These are phyloP conservation scores for Mycalesis mineus DNA, from an alignment of 2,888 invertebrate genomes.

Conservation along the genomic window DNA sequence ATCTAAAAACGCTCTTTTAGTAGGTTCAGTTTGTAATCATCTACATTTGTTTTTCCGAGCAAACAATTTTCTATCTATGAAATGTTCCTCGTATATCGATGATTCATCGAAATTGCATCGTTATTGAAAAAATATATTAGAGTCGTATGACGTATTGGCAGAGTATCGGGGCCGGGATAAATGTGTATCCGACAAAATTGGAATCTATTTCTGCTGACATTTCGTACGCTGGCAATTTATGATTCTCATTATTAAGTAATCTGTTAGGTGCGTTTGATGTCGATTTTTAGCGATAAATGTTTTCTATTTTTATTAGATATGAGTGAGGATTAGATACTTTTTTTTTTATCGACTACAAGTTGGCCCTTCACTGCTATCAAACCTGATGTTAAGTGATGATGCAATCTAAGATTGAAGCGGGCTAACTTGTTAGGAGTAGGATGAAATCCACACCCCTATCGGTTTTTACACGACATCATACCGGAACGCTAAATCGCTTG, in stretches of 20 bases:
- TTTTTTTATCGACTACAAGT: too few relatives aligned
- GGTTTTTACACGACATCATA: too few relatives aligned
- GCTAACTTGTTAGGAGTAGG: too few relatives aligned
- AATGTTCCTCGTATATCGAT: conserved; percentile 54
- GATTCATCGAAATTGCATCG: conserved; percentile 73
- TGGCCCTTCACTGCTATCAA: too few relatives aligned
- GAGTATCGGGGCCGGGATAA: conserved; percentile 8
- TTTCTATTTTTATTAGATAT: too few relatives aligned
- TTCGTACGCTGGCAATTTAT: conserved; percentile 8
- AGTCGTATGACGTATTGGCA: conserved; percentile 60
- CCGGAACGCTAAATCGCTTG: too few relatives aligned
- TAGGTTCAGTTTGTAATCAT: background rate
- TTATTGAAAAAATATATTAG: conserved; percentile 76
- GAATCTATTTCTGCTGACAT: conserved; percentile 9
- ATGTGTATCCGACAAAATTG: conserved; percentile 11
- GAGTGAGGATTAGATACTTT: too few relatives aligned
- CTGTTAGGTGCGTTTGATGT: background rate
- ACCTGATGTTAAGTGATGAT: too few relatives aligned
- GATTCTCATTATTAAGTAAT: conserved; percentile 3
- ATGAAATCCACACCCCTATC: too few relatives aligned
- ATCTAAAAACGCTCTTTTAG: too few relatives aligned
- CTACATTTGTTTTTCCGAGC: conserved; percentile 23
- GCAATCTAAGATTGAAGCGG: too few relatives aligned
- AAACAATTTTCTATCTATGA: conserved; percentile 63
- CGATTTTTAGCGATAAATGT: background rate